These are phyloP conservation scores for Lethrus apterus DNA, from an alignment of 1,140 invertebrate genomes.

Conservation along the genomic window DNA sequence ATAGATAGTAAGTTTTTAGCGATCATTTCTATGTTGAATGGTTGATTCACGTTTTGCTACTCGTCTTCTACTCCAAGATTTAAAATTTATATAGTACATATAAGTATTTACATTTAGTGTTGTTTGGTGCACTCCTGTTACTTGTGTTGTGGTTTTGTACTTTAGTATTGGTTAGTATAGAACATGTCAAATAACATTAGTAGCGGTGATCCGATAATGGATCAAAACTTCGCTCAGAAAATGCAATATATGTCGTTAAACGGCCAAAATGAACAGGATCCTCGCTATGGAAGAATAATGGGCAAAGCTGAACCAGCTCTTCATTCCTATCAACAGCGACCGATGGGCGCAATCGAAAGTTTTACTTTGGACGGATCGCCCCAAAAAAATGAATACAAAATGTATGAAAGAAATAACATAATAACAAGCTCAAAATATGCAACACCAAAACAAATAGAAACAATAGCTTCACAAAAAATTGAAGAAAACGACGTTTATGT, in stretches of 20 bases:
- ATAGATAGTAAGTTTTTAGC: too few species aligned
- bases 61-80: too few species aligned
- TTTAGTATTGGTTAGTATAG: too few species aligned
- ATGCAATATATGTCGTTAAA: slow-evolving; percentile 31
- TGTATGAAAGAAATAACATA: slow-evolving; percentile 56
- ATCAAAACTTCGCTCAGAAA: slow-evolving; percentile 28
- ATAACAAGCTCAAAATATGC: slow-evolving; percentile 69
- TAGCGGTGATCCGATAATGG: slow-evolving; percentile 19
- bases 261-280: slow-evolving; percentile 17
- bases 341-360: slow-evolving; percentile 48
- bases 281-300: slow-evolving; percentile 31
- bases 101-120: too few species aligned
- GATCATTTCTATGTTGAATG: too few species aligned
- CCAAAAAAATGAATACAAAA: slow-evolving; percentile 47
- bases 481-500: slow-evolving; percentile 38
- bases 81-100: too few species aligned
- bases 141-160: too few species aligned
- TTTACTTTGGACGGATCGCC: slow-evolving; percentile 42
- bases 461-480: slow-evolving; percentile 33
- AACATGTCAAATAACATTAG: slow-evolving; percentile 9
- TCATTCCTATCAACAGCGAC: slow-evolving; percentile 28
- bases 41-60: too few species aligned
- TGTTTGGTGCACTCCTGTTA: too few species aligned
- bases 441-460: slow-evolving; percentile 64
- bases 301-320: slow-evolving; percentile 23